Conservation (phyloP, 2,113 vertebrate genomes). For the Dipodomys spectabilis region DNA sequence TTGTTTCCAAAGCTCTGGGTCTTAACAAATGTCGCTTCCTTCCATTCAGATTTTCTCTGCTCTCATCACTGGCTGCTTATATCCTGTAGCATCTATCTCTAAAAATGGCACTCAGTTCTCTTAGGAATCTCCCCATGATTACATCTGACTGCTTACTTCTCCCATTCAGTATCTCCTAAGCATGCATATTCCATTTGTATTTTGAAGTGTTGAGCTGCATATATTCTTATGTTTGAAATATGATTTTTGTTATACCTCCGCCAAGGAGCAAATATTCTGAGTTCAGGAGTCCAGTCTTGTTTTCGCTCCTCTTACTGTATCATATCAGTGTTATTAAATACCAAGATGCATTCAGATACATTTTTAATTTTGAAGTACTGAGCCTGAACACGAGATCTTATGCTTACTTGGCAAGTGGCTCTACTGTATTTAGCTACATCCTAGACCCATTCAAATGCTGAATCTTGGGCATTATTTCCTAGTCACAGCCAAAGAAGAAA, state of each 20-base stretch:
- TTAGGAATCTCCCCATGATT: background rate
- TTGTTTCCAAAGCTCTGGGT: constrained; percentile 23
- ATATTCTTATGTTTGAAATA: background rate
- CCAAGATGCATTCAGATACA: background rate
- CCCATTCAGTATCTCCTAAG: background rate
- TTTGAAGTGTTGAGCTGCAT: background rate
- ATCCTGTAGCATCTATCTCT: background rate
- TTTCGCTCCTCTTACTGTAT: background rate
- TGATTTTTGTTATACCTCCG: constrained; percentile 9
- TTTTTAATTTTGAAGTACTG: too few relatives aligned
- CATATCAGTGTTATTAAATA: background rate
- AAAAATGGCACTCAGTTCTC: background rate
- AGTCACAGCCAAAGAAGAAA: constrained; percentile 7
- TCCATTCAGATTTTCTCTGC: background rate
- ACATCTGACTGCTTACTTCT: background rate
- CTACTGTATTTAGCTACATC: too few relatives aligned
- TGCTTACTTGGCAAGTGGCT: too few relatives aligned
- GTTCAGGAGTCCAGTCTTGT: background rate
- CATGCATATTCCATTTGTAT: constrained; percentile 13
- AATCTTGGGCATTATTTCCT: background rate
- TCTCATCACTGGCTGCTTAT: background rate
- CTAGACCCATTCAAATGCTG: background rate
- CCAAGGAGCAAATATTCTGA: background rate
- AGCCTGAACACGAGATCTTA: too few relatives aligned
- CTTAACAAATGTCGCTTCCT: constrained; percentile 45